A percentile compares a stretch with the other conserved stretches of the same genome.
Conservation (phyloP, 2,113 vertebrate genomes). For the Panthera leo region DNA sequence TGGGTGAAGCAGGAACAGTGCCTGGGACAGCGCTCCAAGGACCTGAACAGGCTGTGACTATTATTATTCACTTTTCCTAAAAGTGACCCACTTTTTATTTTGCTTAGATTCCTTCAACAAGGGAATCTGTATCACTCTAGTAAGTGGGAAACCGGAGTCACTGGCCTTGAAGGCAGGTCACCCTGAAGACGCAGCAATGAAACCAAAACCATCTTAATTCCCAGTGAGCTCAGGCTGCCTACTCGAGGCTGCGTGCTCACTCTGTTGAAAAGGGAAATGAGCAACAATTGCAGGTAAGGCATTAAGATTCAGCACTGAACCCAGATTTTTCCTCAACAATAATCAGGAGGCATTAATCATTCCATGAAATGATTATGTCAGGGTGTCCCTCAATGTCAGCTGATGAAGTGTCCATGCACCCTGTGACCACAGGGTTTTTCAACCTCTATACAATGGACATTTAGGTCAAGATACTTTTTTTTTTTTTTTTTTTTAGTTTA, state of each 20-base stretch:
- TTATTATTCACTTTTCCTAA: not conserved
- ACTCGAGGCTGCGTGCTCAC: too few species aligned
- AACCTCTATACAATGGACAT: not conserved
- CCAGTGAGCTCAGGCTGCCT: accelerated
- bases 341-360: not conserved
- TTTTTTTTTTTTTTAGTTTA: too few species aligned
- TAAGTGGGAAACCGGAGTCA: not conserved
- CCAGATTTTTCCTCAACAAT: not conserved
- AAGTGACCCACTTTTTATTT: not conserved
- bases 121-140: too few species aligned
- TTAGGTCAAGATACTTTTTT: not conserved
- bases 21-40: accelerated
- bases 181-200: not conserved
- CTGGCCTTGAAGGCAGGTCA: not conserved
- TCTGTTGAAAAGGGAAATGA: not conserved
- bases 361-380: not conserved
- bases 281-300: not conserved
- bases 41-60: too few species aligned
- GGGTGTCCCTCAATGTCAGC: not conserved
- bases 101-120: not conserved
- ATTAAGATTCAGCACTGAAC: not conserved
- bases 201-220: not conserved
- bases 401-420: not conserved
- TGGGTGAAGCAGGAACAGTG: not conserved
- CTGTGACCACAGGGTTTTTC: not conserved